Evolutionary conservation across 2,888 invertebrate species (phyloP).

Genomic region (Opisthograptis luteolata): DNA sequence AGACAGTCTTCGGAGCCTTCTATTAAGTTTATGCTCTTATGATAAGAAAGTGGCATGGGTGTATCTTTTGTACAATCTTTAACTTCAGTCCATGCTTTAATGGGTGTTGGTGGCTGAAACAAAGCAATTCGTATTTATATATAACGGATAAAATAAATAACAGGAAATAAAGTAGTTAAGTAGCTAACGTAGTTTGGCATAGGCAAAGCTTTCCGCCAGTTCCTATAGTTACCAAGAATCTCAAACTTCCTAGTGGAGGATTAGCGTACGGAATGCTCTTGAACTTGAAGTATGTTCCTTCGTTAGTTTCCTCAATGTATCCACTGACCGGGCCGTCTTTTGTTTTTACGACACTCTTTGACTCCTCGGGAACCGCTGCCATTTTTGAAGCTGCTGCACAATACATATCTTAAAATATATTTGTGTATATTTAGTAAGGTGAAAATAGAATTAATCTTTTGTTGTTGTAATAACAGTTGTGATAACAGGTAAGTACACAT

Average conservation of each 20-base stretch:
- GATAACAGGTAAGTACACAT: no score
- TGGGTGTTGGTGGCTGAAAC: slow-evolving; percentile 67
- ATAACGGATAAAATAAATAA: background rate
- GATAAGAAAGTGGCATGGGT: slow-evolving; percentile 39
- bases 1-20: slow-evolving; percentile 74
- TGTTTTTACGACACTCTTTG: slow-evolving; percentile 46
- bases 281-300: slow-evolving; percentile 61
- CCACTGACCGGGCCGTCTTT: slow-evolving; percentile 67
- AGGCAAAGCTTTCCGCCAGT: no score
- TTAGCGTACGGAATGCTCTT: slow-evolving; percentile 72
- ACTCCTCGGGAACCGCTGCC: slow-evolving; percentile 39
- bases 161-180: no score
- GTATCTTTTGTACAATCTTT: slow-evolving; percentile 64
- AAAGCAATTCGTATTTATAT: slow-evolving; percentile 9
- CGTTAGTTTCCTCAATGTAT: slow-evolving; percentile 50
- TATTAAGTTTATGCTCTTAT: background rate
- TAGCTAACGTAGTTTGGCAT: no score
- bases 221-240: slow-evolving; percentile 62
- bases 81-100: slow-evolving; percentile 57
- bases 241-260: slow-evolving; percentile 64
- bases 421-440: no score
- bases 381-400: slow-evolving; percentile 30
- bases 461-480: no score
- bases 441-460: no score
- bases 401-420: no score